Conservation (phyloP, 2,888 invertebrate genomes). For the Patella depressa region DNA sequence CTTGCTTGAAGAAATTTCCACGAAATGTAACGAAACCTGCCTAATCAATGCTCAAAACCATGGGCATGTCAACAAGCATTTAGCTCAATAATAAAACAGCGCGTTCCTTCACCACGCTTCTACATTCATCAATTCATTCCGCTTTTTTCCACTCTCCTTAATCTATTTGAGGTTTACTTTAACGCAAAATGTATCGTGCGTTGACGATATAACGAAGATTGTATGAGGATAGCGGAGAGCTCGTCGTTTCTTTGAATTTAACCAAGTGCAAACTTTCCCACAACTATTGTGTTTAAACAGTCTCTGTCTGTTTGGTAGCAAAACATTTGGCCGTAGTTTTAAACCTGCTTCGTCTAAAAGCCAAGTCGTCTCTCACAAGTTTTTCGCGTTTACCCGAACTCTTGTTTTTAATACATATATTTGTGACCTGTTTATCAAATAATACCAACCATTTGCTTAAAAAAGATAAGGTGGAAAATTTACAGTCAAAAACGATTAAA, state of each 20-base stretch:
- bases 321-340: constrained; percentile 3
- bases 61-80: constrained; percentile 1
- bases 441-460: no score
- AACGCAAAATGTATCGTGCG: background rate
- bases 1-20: no score
- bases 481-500: no score
- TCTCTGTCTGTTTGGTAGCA: constrained; percentile 6
- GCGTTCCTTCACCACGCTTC: background rate
- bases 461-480: no score
- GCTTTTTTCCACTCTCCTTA: background rate
- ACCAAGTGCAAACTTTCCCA: background rate
- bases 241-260: constrained; percentile 2
- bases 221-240: background rate
- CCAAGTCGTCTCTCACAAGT: background rate
- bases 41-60: background rate
- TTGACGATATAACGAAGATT: background rate
- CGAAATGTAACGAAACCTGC: constrained; percentile 8
- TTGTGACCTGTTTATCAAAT: no score
- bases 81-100: background rate
- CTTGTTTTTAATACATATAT: no score
- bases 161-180: background rate
- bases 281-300: background rate
- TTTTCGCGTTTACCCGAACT: no score
- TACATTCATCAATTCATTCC: background rate
- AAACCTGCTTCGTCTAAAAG: background rate